Conservation (phyloP, 2,888 invertebrate genomes). For the Thymelicus lineola region DNA sequence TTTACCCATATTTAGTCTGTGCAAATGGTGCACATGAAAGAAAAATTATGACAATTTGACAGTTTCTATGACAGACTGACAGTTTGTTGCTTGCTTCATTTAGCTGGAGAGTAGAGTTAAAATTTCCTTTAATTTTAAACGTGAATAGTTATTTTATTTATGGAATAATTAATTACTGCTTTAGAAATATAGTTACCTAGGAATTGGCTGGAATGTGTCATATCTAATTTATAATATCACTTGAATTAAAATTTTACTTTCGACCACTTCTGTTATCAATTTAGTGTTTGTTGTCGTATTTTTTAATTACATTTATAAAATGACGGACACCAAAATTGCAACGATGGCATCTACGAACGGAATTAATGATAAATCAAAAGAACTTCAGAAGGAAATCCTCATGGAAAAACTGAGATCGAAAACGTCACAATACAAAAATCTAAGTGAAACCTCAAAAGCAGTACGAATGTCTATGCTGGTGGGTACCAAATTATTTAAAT, state of each 20-base stretch:
- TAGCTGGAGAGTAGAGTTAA: constrained; percentile 26
- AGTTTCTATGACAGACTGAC: background rate
- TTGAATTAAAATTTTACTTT: constrained; percentile 25
- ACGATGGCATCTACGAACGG: constrained; percentile 66
- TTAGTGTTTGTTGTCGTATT: constrained; percentile 51
- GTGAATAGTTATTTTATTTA: constrained; percentile 10
- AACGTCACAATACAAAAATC: constrained; percentile 91
- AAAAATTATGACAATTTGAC: constrained; percentile 59
- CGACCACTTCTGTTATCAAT: constrained; percentile 45
- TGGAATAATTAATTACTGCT: constrained; percentile 16
- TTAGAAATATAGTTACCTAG: constrained; percentile 8
- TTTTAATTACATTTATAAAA: constrained; percentile 47
- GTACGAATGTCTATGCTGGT: constrained; percentile 94
- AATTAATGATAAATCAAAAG: constrained; percentile 76
- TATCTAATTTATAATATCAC: constrained; percentile 5
- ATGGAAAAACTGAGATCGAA: constrained; percentile 97
- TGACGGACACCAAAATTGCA: constrained; percentile 69
- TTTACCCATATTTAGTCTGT: constrained; percentile 39
- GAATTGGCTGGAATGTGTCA: background rate
- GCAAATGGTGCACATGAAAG: constrained; percentile 63
- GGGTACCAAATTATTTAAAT: constrained; percentile 54
- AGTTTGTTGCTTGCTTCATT: constrained; percentile 32
- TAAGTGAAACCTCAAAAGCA: constrained; percentile 94
- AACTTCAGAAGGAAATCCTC: constrained; percentile 91
- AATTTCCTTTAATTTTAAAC: constrained; percentile 22